Evolutionary conservation across 2,888 invertebrate species (phyloP), one percentile per base, ranked within the genome.

Genomic region (Gortyna flavago): DNA sequence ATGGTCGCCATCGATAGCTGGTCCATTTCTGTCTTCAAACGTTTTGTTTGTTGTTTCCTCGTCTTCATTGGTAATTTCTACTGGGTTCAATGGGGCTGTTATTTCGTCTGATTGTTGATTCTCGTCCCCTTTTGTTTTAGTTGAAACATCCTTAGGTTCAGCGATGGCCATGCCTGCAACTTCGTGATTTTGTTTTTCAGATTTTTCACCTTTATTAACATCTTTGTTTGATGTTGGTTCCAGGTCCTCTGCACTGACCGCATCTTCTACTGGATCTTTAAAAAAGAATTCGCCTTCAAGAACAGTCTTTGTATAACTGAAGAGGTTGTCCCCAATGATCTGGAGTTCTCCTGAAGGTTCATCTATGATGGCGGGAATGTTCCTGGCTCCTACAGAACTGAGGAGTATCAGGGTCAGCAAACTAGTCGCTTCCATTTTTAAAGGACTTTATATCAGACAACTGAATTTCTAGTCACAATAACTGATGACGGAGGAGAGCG

Each of bases 1-100:
- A 44, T 2, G 0, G 5, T 0, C 0, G 5, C 0, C 59, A 0
- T 3, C 0, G 0, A 74, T 0, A 3, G 0, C 0, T n/a, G n/a
- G n/a, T n/a, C 21, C 18, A 0, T 1, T 0, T 54, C 73, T 74
- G 8, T 74, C 44, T 75, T 29, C 65, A 13, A 65, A 4, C n/a
- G 8, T 35, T 25, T 35, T 21, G 9, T 29, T 29, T 61, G 16
- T 29, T 54, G 54, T 11, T n/a, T 44, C 25, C 29, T 25, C n/a
- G 64, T 73, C 32, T 41, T 73, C 51, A 16, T 16, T 73, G 35
- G 32, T 32, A 32, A 57, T 8, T 35, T 65, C 29, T 44, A 21
- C 25, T n/a, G 57, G 32, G 13, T n/a, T 35, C 29, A 7, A 4
- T 38, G 0, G n/a, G 51, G 8, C n/a, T 32, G 2, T 11, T n/a